phyloP scores from a whole-genome alignment of 2,888 invertebrate genomes.

The Pristionchus japonicus region DNA sequence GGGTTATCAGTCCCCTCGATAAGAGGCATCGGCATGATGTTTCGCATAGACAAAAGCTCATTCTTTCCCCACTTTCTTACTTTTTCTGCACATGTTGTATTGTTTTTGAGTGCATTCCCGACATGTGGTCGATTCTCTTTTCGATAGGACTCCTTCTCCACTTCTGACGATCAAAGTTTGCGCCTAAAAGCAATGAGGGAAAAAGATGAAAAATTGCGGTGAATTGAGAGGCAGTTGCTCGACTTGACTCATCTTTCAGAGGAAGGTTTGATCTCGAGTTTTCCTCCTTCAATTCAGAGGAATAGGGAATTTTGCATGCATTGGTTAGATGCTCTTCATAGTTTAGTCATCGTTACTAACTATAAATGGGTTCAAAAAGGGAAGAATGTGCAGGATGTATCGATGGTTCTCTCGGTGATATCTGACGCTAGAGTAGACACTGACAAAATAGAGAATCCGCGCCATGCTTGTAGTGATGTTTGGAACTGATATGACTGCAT shows the following conservation, averaged over 20 bases:
- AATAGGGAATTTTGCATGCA: not conserved
- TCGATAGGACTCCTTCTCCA: not conserved
- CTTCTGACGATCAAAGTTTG: not conserved
- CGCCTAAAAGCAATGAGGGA: not conserved
- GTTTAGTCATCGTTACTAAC: not conserved
- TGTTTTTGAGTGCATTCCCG: not conserved
- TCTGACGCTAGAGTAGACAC: not conserved
- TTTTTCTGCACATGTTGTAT: not conserved
- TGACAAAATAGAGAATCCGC: constrained; percentile 15
- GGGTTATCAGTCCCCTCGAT: constrained; percentile 2
- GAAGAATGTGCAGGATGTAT: not conserved
- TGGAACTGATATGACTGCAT: not conserved
- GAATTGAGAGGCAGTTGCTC: constrained; percentile 24
- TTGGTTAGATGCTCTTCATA: not conserved
- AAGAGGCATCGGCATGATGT: constrained; percentile 1
- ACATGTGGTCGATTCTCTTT: not conserved
- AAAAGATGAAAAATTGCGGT: not conserved
- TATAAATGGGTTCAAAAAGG: not conserved
- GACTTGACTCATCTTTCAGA: not conserved
- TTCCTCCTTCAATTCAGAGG: not conserved
- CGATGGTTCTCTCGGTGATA: not conserved
- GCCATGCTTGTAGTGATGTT: constrained; percentile 32
- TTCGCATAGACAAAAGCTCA: not conserved
- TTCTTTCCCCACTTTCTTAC: not conserved
- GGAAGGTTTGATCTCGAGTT: not conserved